Evolutionary conservation across 2,797 vertebrate genomes (phyloP).

Genomic region (Columba guinea): DNA sequence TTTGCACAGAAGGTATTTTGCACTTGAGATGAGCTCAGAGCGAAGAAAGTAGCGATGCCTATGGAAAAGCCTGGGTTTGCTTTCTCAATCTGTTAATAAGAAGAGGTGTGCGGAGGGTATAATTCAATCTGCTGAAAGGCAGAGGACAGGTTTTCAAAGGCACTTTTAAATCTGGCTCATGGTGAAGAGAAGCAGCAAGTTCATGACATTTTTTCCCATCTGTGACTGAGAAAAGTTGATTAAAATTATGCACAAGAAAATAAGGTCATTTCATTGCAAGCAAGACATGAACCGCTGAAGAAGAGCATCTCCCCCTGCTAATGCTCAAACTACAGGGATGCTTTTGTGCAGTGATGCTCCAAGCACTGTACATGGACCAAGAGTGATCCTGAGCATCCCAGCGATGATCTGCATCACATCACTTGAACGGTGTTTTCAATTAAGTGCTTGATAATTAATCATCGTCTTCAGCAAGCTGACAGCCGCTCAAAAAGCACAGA

Average conservation of each 20-base stretch:
- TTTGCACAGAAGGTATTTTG: background rate
- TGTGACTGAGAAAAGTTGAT: background rate
- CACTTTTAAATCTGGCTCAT: background rate
- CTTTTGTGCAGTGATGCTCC: rapidly evolving
- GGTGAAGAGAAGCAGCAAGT: background rate
- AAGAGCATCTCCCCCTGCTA: background rate
- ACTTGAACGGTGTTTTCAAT: background rate
- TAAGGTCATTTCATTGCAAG: background rate
- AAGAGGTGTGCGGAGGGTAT: background rate
- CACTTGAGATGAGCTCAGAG: background rate
- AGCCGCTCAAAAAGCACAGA: background rate
- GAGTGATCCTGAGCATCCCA: background rate
- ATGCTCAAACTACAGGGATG: background rate
- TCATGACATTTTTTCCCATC: background rate
- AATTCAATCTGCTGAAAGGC: background rate
- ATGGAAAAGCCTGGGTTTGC: background rate
- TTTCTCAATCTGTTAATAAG: background rate
- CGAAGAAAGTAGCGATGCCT: background rate
- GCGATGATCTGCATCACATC: background rate
- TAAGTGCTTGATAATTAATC: background rate
- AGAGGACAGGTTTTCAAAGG: background rate
- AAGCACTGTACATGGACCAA: background rate
- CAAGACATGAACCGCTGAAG: background rate
- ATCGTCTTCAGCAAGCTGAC: background rate
- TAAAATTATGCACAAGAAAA: background rate